Percentiles rank a stretch among this genome's conserved stretches.
Evolutionary conservation across 2,797 vertebrate genomes (phyloP).

Genomic region (Picus viridis): DNA sequence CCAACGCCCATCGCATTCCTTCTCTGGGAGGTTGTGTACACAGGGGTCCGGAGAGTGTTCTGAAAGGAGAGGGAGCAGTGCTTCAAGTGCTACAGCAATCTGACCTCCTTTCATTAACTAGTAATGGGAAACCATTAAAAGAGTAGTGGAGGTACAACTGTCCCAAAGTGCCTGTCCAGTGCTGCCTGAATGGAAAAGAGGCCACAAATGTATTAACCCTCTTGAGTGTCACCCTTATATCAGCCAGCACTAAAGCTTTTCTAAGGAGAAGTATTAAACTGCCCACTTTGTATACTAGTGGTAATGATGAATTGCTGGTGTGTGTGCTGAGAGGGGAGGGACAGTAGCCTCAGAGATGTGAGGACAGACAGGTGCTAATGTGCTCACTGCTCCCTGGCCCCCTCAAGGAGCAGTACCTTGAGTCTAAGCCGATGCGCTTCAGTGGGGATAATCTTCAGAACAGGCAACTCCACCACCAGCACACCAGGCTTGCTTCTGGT

Average conservation of each 20-base stretch:
- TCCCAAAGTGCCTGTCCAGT: background rate
- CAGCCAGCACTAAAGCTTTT: background rate
- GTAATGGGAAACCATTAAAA: background rate
- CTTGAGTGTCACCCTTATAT: background rate
- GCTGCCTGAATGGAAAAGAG: background rate
- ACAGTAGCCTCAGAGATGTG: background rate
- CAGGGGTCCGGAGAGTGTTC: constrained; percentile 92
- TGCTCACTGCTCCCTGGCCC: accelerated
- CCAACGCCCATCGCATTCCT: constrained; percentile 93
- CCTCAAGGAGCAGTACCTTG: constrained; percentile 78
- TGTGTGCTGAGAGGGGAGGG: background rate
- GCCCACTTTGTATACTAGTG: accelerated
- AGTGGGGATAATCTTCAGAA: constrained; percentile 91
- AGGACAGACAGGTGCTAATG: accelerated
- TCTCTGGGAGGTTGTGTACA: constrained; percentile 93
- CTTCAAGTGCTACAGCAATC: background rate
- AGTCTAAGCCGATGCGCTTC: constrained; percentile 87
- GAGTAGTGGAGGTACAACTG: too few relatives aligned
- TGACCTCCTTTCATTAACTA: background rate
- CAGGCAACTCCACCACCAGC: constrained; percentile 87
- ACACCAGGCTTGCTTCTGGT: constrained; percentile 88
- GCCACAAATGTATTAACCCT: background rate
- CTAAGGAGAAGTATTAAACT: background rate
- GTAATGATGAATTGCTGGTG: background rate
- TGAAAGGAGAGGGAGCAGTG: constrained; percentile 32